These are phyloP conservation scores for Aptenodytes patagonicus DNA, from an alignment of 2,113 vertebrate species.

Conservation along the genomic window DNA sequence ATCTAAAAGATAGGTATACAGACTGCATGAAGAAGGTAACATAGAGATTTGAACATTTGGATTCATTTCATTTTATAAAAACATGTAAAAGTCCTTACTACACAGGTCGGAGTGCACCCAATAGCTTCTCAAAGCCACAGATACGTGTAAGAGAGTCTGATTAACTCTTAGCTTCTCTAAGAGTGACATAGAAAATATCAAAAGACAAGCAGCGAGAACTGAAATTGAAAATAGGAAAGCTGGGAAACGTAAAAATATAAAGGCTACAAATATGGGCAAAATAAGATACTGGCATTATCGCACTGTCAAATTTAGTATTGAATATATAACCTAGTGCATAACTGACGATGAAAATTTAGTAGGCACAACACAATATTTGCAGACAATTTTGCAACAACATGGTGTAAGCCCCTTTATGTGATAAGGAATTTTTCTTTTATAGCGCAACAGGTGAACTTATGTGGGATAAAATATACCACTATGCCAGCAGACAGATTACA, in stretches of 20 bases:
- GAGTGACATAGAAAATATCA: not conserved
- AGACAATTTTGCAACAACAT: not conserved
- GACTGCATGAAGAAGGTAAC: not conserved
- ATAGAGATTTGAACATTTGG: not conserved
- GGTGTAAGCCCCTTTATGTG: not conserved
- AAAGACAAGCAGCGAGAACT: not conserved
- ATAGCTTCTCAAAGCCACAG: not conserved
- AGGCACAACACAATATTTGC: not conserved
- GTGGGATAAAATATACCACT: not conserved
- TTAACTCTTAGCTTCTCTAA: not conserved
- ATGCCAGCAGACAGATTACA: not conserved
- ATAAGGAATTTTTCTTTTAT: not conserved
- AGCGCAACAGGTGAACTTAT: not conserved
- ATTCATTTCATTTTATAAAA: not conserved
- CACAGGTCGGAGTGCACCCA: not conserved
- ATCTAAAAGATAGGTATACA: not conserved
- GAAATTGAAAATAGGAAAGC: not conserved
- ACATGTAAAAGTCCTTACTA: not conserved
- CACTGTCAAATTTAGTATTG: not conserved
- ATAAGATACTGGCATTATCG: not conserved
- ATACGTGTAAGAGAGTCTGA: not conserved
- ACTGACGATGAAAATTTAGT: not conserved
- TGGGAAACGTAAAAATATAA: not conserved
- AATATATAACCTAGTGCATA: not conserved
- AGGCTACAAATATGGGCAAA: not conserved